These are phyloP conservation scores for Musca domestica DNA, from an alignment of 1,140 invertebrate genomes.

Conservation along the genomic window DNA sequence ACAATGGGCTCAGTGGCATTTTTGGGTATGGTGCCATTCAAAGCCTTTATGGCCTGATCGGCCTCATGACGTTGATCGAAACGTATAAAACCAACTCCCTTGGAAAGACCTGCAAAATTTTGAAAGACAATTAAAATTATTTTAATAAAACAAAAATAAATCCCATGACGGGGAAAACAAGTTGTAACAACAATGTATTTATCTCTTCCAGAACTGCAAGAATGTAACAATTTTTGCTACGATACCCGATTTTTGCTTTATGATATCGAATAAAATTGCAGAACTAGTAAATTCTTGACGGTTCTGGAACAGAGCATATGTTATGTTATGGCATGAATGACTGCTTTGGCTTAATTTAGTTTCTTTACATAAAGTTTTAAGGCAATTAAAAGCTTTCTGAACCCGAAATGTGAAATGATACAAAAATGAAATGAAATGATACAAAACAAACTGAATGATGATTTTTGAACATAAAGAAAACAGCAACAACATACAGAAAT, in stretches of 20 bases:
- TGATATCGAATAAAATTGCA: too few relatives aligned
- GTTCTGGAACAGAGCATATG: neutral
- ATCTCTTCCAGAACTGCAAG: too few relatives aligned
- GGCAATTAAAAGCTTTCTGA: neutral
- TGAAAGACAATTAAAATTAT: neutral
- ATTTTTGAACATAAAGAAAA: neutral
- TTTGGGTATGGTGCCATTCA: conserved; percentile 96
- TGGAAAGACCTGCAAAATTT: conserved; percentile 80
- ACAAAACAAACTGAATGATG: neutral
- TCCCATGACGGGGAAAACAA: neutral
- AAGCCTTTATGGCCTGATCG: conserved; percentile 94
- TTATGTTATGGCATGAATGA: neutral
- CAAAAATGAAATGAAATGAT: neutral
- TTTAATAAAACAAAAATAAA: neutral
- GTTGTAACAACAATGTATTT: too few relatives aligned
- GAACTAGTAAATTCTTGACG: too few relatives aligned
- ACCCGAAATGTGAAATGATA: neutral
- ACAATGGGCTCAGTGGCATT: conserved; percentile 96
- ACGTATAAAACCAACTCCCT: conserved; percentile 98
- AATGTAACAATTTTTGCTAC: too few relatives aligned
- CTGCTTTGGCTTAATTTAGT: neutral
- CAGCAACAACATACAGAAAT: neutral
- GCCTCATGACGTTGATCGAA: conserved; percentile 98
- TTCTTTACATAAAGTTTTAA: neutral
- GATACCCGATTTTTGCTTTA: too few relatives aligned